phyloP scores from a whole-genome alignment of 53 echinoderm and acorn worm genomes.

The Paracentrotus lividus region DNA sequence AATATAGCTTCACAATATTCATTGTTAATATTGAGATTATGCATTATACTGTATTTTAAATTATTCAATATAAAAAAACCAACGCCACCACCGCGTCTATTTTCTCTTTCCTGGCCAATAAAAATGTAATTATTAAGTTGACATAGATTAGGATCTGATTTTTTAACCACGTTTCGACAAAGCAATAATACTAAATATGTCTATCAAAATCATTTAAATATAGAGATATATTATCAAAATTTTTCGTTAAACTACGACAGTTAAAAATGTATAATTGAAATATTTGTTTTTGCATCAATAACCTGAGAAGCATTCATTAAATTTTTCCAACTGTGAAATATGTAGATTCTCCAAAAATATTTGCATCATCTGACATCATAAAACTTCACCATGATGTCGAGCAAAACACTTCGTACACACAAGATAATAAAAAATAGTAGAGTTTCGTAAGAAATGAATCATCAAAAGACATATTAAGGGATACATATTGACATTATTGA shows the following conservation, averaged over 20 bases:
- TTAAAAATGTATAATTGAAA: not conserved
- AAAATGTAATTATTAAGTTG: not conserved
- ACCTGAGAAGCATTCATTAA: not conserved
- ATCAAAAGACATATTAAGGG: too few species aligned
- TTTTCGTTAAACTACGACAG: not conserved
- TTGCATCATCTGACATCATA: not conserved
- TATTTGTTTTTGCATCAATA: not conserved
- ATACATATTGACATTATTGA: too few species aligned
- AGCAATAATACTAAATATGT: slow-evolving; percentile 8
- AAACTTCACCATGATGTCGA: not conserved
- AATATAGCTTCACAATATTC: too few species aligned
- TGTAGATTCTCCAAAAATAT: too few species aligned
- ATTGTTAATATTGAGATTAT: too few species aligned
- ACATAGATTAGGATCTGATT: too few species aligned
- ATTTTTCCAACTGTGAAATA: not conserved
- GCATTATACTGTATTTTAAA: too few species aligned
- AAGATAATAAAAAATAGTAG: not conserved
- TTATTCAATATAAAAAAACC: too few species aligned
- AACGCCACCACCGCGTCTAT: not conserved
- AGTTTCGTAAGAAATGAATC: too few species aligned
- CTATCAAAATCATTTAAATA: not conserved
- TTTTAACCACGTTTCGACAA: too few species aligned
- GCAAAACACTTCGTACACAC: not conserved
- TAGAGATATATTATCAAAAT: not conserved
- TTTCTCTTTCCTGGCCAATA: not conserved